Base-by-base conservation (phyloP, 2,888 invertebrate species). In the Aricia artaxerxes region DNA sequence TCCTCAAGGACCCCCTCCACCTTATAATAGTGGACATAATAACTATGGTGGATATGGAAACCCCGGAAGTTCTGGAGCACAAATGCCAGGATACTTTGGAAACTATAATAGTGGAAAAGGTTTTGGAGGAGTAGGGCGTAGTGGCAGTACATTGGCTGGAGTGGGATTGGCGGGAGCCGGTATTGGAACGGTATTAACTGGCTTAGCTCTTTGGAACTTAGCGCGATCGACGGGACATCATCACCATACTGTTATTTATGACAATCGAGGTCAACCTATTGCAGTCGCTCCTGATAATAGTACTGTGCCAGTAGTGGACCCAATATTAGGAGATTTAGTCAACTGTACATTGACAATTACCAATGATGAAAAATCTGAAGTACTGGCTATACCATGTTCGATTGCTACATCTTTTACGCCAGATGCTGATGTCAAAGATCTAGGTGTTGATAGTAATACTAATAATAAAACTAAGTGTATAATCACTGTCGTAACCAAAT, bases 401-500 rank as follows among this genome's bases (percentile, higher is more conserved):
- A 94, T 95, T 35, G 95, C 95, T 76, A 93, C 95, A 40, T 95
- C 95, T 1, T 95, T 95, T 83, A 89, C 91, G 7, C 94, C 94
- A 6, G 91, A 94, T 53, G 91, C 93, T 72, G 89, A 93, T 81
- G 88, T 93, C 5, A 92, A 94, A 84, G 89, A 91, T 64, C 83
- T 87, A 9, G 85, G 86, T 79, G 82, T 84, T 73, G 85, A 85
- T 69, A 86, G 88, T 64, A 88, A 87, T 79, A 82, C 86, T 53
- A 85, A 86, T 6, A 92, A 93, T 82, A 90, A 87, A 76, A 94
- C 94, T 2, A 93, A 93, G 85, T 95, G 95, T 84, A 94, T 87
- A 1, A 88, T 95, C 38, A 91, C 92, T 13, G 90, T 95, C 44
- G 83, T 94, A 24, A 93, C 90, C 53, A 95, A 94, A 83, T 84